Evolutionary conservation across 1,140 invertebrate genomes (phyloP).

Genomic region (Zaprionus taronus): DNA sequence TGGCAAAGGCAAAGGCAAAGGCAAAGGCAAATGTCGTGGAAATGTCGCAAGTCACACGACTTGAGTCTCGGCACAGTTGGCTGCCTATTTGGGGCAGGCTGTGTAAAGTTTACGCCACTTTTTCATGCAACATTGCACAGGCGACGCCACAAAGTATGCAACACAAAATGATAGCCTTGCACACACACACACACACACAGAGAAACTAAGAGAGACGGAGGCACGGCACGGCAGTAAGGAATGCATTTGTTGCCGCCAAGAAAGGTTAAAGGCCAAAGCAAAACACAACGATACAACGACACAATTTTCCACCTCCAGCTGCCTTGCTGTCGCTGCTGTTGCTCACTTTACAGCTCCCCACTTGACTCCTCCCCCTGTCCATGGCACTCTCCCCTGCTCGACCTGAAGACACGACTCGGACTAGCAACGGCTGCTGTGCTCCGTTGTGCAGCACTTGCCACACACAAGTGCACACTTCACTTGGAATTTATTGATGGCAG

Average conservation of each 20-base stretch:
- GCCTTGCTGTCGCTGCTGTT: slow-evolving; percentile 7
- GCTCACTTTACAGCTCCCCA: slow-evolving; percentile 62
- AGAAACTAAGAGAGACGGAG: too few species aligned
- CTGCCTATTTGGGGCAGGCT: slow-evolving; percentile 70
- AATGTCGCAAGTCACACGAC: slow-evolving; percentile 74
- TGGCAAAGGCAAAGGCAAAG: slow-evolving; percentile 40
- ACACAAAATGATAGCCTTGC: slow-evolving; percentile 75
- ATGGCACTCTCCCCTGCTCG: background rate
- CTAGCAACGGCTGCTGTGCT: slow-evolving; percentile 43
- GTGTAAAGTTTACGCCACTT: slow-evolving; percentile 73
- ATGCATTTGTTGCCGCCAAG: slow-evolving; percentile 33
- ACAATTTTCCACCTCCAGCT: slow-evolving; percentile 55
- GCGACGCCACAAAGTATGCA: slow-evolving; percentile 72
- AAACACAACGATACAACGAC: slow-evolving; percentile 41
- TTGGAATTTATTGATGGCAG: slow-evolving; percentile 83
- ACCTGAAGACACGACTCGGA: background rate
- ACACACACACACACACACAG: slow-evolving; percentile 59
- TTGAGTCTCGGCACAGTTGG: slow-evolving; percentile 46
- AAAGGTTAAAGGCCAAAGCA: slow-evolving; percentile 80
- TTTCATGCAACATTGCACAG: slow-evolving; percentile 81
- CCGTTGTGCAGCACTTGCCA: slow-evolving; percentile 77
- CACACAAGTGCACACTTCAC: slow-evolving; percentile 82
- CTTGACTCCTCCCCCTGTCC: background rate
- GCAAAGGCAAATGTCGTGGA: slow-evolving; percentile 69
- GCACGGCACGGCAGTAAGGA: background rate